Evolutionary conservation across 2,888 invertebrate genomes (phyloP), one percentile per base, ranked within the genome.

Genomic region (Drosophila mercatorum): DNA sequence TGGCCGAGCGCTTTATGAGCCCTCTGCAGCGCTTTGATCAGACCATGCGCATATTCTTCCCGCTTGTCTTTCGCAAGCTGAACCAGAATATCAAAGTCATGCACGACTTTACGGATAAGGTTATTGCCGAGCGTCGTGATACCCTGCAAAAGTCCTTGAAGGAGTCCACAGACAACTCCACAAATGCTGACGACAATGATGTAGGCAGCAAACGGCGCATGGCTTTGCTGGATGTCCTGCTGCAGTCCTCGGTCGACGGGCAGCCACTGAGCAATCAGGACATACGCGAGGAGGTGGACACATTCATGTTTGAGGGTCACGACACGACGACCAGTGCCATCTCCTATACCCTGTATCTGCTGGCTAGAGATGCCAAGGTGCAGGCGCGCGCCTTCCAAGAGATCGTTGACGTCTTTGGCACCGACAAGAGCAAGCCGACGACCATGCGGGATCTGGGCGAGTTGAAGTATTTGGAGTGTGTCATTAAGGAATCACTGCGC

Each of bases 251-350:
- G 59, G 92, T 94, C 2, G 95, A 95, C 1, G 89, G 93, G 41
- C 82, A 95, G 94, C 94, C 93, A 3, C 92, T 96, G 55, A 93
- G 94, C 5, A 94, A 95, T 58, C 92, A 94, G 26, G 94, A 94
- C 65, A 94, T 96, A 12, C 93, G 95, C 55, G 95, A 95, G 89
- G 95, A 96, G 93, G 95, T 96, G 0, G 95, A 96, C 73, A 96
- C 96, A 0, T 95, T 96, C 40, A 91, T 91, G 91, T 91, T 96
- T 91, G 95, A 95, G 66, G 92, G 92, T 2, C 91, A 92, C 49
- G 92, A 93, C 61, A 93, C 93, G 3, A 93, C 93, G 1, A 92
- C 92, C 0, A 88, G 90, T 64, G 92, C 83, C 28, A 90, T 93
- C 6, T 78, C 91, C 0, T 92, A 91, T 68, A 84, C 88, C 1